Base-by-base conservation (phyloP, 92 coral and sea anemone genomes). In the Epizoanthus stellaris region DNA sequence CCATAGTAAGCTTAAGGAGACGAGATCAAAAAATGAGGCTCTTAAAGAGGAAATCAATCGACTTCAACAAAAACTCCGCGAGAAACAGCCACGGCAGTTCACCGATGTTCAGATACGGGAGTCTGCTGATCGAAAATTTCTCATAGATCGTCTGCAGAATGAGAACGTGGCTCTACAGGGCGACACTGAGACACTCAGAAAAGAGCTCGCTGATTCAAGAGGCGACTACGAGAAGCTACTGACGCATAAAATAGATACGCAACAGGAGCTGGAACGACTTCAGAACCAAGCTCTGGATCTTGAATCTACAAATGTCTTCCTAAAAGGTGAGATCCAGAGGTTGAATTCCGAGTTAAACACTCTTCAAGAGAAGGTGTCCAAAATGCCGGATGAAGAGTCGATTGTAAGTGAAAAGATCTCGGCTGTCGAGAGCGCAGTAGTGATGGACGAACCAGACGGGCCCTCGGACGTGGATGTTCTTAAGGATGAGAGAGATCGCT, bases 401-500 rank as follows among this genome's bases (percentile, higher is more conserved):
- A 57, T 68, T 36, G 76, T 76, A 20, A 81, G 85, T 38, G 85
- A 88, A 61, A 68, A 58, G 70, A 71, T 82, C 2, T 63, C 36
- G 8, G 82, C 73, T 54, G 91, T 88, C 10, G 88, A 88, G 17
- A 82, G 88, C 6, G 85, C 85, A 14, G 67, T 68, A 52, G 57
- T 43, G 65, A 73, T 88, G 77, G 82, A 76, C 73, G 88, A 88
- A 62, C 76, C 91, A 34, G 85, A 86, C 58, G 83, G 83, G 1
- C 75, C 85, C 16, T 86, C 91, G n/a, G 91, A 93, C 52, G 38
- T 86, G 53, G 98, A 94, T 21, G 87, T 93, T 58, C 88, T 92
- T 23, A 94, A 89, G 57, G 97, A 90, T 6, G 99, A 97, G 70
- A 88, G 93, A 49, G 97, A 97, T 6, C 93, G 97, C 47, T 84